Base-by-base conservation (phyloP, 2,888 invertebrate genomes). In the Oscheius myriophilus region DNA sequence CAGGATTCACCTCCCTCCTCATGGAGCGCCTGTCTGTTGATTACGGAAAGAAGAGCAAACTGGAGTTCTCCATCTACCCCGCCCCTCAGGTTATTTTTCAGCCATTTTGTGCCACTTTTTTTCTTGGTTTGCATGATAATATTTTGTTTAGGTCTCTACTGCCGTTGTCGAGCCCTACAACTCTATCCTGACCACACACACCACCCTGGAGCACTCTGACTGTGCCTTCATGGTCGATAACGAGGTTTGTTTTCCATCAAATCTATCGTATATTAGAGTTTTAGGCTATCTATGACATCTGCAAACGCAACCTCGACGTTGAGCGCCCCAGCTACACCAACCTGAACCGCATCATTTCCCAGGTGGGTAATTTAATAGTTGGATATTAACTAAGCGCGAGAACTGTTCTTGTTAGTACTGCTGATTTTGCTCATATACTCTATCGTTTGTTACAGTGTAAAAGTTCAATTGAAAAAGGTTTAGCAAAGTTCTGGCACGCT, bases 101-200 rank as follows among this genome's bases (percentile, higher is more conserved):
- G n/a, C n/a, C n/a, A n/a, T n/a, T n/a, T n/a, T n/a, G 12, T 43
- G n/a, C n/a, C 12, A 43, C 12, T 43, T 14, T 43, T 14, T 43
- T 14, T 52, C n/a, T n/a, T n/a, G n/a, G n/a, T n/a, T n/a, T n/a
- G n/a, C n/a, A n/a, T n/a, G n/a, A n/a, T 52, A 52, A 18, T 18
- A n/a, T 33, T 33, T 33, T 33, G 9, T 45, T 67, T 25, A 73
- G 73, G 86, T 88, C 52, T 89, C 89, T n/a, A 89, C 89, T 46
- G 89, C 89, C 53, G 89, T 89, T 25, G 89, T 89, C 87, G 95
- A 95, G 87, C 95, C 95, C 0, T 96, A 96, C 92, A 96, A 96
- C 90, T 94, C 95, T 0, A 95, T 96, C 67, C 82, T 96, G 86
- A 95, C 95, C 87, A 96, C 96, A 72, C 96, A 96, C 90, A 96